A percentile compares a stretch with the other conserved stretches of the same genome.
Conservation (phyloP, 2,888 invertebrate genomes). For the Aethes cnicana region DNA sequence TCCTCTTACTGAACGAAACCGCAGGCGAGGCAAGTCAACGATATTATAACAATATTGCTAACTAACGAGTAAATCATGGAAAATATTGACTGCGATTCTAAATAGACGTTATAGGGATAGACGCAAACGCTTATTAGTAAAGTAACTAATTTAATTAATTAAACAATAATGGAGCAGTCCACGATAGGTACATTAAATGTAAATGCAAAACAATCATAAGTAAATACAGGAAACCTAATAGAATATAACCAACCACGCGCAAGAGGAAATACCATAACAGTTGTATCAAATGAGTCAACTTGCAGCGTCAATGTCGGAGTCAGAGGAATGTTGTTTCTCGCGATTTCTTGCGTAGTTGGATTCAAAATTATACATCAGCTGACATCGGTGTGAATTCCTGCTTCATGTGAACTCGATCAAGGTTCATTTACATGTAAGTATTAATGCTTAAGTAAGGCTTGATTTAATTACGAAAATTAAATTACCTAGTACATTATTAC, state of each 20-base stretch:
- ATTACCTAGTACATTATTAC: no score
- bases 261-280: constrained; percentile 25
- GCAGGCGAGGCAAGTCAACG: constrained; percentile 24
- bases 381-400: background rate
- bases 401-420: no score
- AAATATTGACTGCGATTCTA: background rate
- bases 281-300: constrained; percentile 24
- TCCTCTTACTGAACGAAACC: constrained; percentile 41
- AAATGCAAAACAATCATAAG: background rate
- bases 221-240: constrained; percentile 17
- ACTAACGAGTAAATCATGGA: constrained; percentile 18
- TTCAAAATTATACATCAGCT: background rate
- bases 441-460: no score
- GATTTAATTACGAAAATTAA: no score
- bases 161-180: no score
- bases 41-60: background rate
- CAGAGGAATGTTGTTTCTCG: constrained; percentile 17
- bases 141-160: no score
- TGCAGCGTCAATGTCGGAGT: constrained; percentile 17
- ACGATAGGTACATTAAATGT: no score
- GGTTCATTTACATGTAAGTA: background rate
- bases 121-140: no score
- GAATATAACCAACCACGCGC: constrained; percentile 6
- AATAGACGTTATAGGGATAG: no score
- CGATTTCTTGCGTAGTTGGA: constrained; percentile 20